phyloP scores from a whole-genome alignment of 2,797 vertebrate species.

The Rhinella marina region DNA sequence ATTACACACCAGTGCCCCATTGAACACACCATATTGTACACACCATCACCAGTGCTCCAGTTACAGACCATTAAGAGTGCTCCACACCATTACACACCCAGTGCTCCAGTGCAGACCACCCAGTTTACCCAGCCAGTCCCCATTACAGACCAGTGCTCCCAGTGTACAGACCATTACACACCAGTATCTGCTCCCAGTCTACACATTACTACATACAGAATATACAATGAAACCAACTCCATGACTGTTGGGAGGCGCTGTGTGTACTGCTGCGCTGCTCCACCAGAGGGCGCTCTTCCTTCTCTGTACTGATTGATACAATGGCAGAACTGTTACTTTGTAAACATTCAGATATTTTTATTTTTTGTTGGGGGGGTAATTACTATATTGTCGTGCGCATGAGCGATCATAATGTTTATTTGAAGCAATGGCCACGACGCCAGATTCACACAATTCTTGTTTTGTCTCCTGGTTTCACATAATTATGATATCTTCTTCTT shows the following conservation, averaged over 20 bases:
- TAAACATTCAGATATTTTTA: constrained; percentile 38
- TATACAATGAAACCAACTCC: constrained; percentile 73
- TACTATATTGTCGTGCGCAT: constrained; percentile 7
- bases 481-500: constrained; percentile 12
- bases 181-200: no score
- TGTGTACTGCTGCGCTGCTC: constrained; percentile 64
- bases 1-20: no score
- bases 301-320: constrained; percentile 69
- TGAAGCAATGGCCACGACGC: not conserved
- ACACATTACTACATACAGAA: no score
- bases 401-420: constrained; percentile 14
- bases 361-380: not conserved
- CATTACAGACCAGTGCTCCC: not conserved
- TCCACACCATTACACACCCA: no score
- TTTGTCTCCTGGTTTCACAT: not conserved
- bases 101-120: no score
- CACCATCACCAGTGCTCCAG: no score
- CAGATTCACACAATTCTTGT: not conserved
- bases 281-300: constrained; percentile 69
- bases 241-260: constrained; percentile 71
- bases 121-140: no score
- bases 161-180: no score
- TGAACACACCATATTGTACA: no score
- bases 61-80: no score
- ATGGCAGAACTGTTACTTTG: constrained; percentile 76